phyloP scores from a whole-genome alignment of 2,797 vertebrate species.

The Psittacula derbiana region DNA sequence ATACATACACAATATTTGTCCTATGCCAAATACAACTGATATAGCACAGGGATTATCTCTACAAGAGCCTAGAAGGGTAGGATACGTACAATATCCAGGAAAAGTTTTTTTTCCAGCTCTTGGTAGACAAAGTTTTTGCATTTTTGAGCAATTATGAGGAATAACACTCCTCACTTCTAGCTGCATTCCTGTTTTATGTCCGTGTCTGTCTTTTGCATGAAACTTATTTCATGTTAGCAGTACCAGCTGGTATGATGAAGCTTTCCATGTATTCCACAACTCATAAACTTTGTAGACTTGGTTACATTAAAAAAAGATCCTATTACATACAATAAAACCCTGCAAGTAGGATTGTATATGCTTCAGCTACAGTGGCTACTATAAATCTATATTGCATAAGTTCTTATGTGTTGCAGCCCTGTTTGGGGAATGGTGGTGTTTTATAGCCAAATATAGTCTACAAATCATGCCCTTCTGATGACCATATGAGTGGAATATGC shows the following conservation, averaged over 20 bases:
- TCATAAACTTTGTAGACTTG: background rate
- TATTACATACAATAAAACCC: background rate
- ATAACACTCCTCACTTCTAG: background rate
- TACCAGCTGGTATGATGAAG: background rate
- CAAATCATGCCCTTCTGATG: background rate
- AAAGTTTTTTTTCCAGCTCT: background rate
- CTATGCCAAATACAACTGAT: background rate
- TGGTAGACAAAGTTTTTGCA: background rate
- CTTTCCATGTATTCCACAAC: background rate
- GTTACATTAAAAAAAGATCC: background rate
- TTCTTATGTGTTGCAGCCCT: background rate
- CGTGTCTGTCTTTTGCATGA: background rate
- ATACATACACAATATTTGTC: background rate
- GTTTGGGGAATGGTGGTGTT: background rate
- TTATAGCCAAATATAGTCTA: background rate
- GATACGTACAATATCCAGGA: background rate
- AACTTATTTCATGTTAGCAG: background rate
- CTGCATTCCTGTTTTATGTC: background rate
- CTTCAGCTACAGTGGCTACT: background rate
- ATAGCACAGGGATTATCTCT: background rate
- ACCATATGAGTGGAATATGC: background rate
- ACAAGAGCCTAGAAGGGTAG: background rate
- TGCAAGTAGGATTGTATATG: background rate
- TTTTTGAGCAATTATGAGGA: background rate
- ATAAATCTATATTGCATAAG: background rate